These are phyloP conservation scores for Scaptomyza flava DNA, from an alignment of 2,888 invertebrate genomes.

Conservation along the genomic window DNA sequence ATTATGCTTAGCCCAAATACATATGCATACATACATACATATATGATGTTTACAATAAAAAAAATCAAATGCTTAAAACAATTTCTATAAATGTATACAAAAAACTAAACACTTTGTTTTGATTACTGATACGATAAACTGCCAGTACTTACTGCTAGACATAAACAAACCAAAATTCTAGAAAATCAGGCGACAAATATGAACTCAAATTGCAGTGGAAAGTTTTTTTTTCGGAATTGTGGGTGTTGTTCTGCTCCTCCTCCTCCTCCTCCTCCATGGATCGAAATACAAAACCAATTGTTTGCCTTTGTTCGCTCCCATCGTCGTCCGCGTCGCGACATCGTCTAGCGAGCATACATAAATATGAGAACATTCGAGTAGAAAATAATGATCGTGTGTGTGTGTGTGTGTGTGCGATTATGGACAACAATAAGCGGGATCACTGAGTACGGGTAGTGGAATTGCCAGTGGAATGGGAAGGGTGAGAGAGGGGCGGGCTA, in stretches of 20 bases:
- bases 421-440: constrained; percentile 29
- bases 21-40: constrained; percentile 2
- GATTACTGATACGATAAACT: not conserved
- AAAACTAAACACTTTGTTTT: not conserved
- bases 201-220: constrained; percentile 54
- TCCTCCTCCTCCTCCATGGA: not conserved
- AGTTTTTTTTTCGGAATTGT: constrained; percentile 55
- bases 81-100: constrained; percentile 15
- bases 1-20: constrained; percentile 7
- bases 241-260: not conserved
- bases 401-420: constrained; percentile 27
- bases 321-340: constrained; percentile 11
- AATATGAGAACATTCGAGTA: constrained; percentile 59
- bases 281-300: constrained; percentile 12
- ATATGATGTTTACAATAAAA: constrained; percentile 53
- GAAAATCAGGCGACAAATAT: too few relatives aligned
- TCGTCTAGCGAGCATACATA: constrained; percentile 44
- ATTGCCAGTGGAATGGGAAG: not conserved
- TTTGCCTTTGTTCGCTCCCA: constrained; percentile 14
- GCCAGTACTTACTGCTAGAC: not conserved
- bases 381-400: constrained; percentile 7
- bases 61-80: constrained; percentile 53
- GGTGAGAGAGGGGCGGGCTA: not conserved
- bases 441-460: not conserved
- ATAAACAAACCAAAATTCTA: constrained; percentile 6